Evolutionary conservation across 2,113 vertebrate species (phyloP), one percentile per base, ranked within the genome.

Genomic region (Rattus norvegicus): DNA sequence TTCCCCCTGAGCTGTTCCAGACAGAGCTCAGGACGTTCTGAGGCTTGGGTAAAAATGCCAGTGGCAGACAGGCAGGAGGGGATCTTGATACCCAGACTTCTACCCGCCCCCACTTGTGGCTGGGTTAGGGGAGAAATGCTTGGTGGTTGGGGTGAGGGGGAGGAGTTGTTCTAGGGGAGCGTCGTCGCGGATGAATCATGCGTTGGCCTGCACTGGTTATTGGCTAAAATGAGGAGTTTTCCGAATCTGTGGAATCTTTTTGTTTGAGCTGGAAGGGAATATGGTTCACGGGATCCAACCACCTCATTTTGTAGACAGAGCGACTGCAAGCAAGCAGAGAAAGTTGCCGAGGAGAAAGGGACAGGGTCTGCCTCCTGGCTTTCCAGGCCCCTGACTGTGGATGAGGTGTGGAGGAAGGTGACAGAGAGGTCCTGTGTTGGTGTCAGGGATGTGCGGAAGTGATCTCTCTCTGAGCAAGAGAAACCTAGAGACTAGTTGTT

Each of bases 181-280:
- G 43, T 43, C 43, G 43, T 43, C 84, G 84, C 70, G 52, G 93
- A 96, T 97, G 98, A 97, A 88, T 97, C 98, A 98, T 7, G 1
- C 69, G 14, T 83, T 97, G 98, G 97, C 97, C 0, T 33, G 83
- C 77, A 75, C 67, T 49, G 80, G 94, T 39, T 96, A 56, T 88
- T 93, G 90, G 96, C 93, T 87, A 61, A 84, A 93, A 88, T 2
- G 92, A 36, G 61, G 92, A 86, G 59, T 86, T 91, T 56, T 93
- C 91, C 88, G 49, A 95, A 88, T 92, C 90, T 84, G 90, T 88
- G 96, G 96, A 96, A 96, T 97, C 91, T 98, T 96, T 96, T 93
- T 97, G 95, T 95, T 95, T 84, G 95, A 93, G 80, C 94, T 97
- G 93, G 95, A 96, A 80, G 59, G 79, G 88, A 93, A 43, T 65